Evolutionary conservation across 2,888 invertebrate species (phyloP).

Genomic region (Drosophila pegasa): DNA sequence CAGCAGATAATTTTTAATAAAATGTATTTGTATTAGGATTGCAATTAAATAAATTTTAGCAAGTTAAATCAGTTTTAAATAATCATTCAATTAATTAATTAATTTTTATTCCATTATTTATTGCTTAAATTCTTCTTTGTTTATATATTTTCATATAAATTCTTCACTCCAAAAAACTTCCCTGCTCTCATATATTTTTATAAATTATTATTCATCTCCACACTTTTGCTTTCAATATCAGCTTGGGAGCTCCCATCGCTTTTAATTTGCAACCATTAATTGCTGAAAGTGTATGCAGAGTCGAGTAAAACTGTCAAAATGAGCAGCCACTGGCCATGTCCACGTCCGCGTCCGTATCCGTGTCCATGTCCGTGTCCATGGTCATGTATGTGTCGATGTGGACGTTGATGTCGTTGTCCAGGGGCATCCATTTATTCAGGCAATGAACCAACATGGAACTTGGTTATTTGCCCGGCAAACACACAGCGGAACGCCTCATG

Average conservation of each 20-base stretch:
- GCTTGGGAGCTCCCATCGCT: not conserved
- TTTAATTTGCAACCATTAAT: conserved; percentile 12
- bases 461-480: conserved; percentile 54
- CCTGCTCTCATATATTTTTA: not conserved
- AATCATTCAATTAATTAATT: no score
- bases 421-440: conserved; percentile 26
- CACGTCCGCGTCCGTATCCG: conserved; percentile 6
- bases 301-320: not conserved
- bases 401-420: conserved; percentile 26
- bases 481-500: conserved; percentile 46
- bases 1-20: no score
- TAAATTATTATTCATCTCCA: not conserved
- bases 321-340: conserved; percentile 1
- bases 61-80: no score
- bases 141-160: no score
- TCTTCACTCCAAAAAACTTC: no score
- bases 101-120: no score
- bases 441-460: conserved; percentile 48
- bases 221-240: not conserved
- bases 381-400: conserved; percentile 4
- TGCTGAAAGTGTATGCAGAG: conserved; percentile 12
- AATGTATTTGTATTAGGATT: no score
- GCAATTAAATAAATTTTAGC: no score
- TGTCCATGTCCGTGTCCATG: conserved; percentile 18
- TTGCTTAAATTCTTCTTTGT: no score